Percentiles rank a stretch among this genome's conserved stretches.
These are phyloP conservation scores for Melanaphis sacchari DNA, from an alignment of 1,140 invertebrate species.

Conservation along the genomic window DNA sequence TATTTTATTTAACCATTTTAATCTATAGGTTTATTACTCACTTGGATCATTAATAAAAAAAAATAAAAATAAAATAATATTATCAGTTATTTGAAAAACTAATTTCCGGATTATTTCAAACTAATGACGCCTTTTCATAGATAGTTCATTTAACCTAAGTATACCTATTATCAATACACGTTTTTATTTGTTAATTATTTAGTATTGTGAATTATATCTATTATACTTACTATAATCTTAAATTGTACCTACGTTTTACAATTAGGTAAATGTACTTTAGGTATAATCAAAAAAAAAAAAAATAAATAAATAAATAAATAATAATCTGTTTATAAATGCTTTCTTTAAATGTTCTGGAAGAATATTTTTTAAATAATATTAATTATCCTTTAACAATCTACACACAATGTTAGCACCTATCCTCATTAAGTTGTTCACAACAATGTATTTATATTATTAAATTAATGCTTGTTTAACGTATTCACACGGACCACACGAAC, in stretches of 20 bases:
- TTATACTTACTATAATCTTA: background rate
- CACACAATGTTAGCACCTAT: too few species aligned
- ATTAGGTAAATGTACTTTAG: background rate
- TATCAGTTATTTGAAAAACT: background rate
- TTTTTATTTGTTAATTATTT: background rate
- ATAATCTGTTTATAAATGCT: background rate
- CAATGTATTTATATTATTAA: background rate
- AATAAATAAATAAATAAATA: too few species aligned
- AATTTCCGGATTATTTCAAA: background rate
- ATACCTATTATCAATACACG: background rate
- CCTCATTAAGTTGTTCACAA: background rate
- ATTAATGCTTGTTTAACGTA: too few species aligned
- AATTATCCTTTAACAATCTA: too few species aligned
- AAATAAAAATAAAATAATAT: too few species aligned
- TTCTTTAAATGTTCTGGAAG: background rate
- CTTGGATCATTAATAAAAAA: background rate
- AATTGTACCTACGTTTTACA: too few species aligned
- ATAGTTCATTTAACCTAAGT: background rate
- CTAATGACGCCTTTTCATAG: background rate
- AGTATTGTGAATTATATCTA: background rate
- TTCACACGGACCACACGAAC: background rate
- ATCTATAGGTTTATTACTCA: background rate
- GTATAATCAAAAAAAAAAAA: too few species aligned
- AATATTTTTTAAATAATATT: too few species aligned
- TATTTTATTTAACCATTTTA: background rate